Conservation (phyloP, 2,113 vertebrate genomes). For the Monarcha castaneiventris region DNA sequence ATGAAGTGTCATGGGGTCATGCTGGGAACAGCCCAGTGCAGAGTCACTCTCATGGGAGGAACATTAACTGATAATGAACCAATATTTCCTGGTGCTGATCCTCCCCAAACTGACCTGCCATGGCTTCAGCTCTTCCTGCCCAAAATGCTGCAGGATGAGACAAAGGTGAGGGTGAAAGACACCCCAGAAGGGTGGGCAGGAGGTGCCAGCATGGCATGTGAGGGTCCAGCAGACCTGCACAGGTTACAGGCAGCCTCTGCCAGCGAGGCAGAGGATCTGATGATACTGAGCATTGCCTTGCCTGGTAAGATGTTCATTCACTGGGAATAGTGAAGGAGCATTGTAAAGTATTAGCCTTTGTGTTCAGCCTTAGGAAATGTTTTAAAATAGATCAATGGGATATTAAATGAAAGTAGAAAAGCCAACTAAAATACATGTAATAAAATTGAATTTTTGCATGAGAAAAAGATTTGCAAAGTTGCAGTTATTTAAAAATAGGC, state of each 20-base stretch:
- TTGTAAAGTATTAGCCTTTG: neutral
- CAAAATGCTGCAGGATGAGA: neutral
- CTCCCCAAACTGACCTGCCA: neutral
- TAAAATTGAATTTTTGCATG: neutral
- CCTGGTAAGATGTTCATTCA: neutral
- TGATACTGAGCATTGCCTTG: neutral
- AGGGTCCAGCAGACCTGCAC: neutral
- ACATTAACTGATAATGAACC: neutral
- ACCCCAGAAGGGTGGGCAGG: neutral
- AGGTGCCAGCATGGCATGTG: neutral
- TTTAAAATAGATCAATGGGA: neutral
- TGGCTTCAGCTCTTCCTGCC: neutral
- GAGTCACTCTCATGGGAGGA: neutral
- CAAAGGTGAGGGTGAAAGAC: neutral
- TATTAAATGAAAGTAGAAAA: neutral
- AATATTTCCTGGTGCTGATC: neutral
- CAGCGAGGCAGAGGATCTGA: neutral
- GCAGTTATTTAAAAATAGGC: neutral
- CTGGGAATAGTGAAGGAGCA: neutral
- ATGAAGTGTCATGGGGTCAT: neutral
- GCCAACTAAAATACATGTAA: neutral
- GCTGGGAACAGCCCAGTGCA: neutral
- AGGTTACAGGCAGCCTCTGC: neutral
- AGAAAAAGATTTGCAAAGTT: neutral
- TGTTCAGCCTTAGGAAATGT: neutral